A percentile compares a stretch with the other conserved stretches of the same genome.
phyloP scores from a whole-genome alignment of 2,888 invertebrate genomes.

The Serripes groenlandicus region DNA sequence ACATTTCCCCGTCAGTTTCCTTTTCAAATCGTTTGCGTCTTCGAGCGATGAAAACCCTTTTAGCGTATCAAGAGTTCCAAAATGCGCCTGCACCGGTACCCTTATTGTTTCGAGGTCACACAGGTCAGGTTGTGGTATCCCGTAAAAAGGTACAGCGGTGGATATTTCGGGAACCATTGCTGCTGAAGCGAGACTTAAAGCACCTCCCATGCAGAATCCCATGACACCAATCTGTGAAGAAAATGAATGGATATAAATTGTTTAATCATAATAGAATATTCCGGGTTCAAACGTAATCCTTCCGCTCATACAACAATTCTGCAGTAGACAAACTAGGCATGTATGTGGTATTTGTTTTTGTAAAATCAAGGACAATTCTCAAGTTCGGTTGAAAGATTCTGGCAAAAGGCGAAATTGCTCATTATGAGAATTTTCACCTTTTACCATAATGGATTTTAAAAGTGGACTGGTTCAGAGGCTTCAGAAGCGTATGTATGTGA shows the following conservation, averaged over 20 bases:
- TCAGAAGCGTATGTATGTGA: no score
- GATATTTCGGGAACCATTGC: conserved; percentile 75
- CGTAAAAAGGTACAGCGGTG: conserved; percentile 84
- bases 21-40: conserved; percentile 73
- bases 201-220: conserved; percentile 85
- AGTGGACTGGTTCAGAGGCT: no score
- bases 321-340: no score
- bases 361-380: no score
- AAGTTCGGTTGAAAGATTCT: no score
- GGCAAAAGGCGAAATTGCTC: no score
- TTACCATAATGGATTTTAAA: no score
- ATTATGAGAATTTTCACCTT: no score
- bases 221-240: conserved; percentile 80
- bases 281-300: no score
- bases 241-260: not conserved
- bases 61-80: conserved; percentile 77
- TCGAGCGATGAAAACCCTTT: conserved; percentile 79
- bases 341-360: no score
- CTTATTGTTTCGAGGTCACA: conserved; percentile 79
- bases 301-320: no score
- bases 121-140: conserved; percentile 75
- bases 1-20: conserved; percentile 68
- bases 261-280: not conserved
- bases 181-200: conserved; percentile 79
- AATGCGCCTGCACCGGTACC: conserved; percentile 83